Conservation (phyloP, 2,888 invertebrate species). For the Cryptophagus acutangulus region DNA sequence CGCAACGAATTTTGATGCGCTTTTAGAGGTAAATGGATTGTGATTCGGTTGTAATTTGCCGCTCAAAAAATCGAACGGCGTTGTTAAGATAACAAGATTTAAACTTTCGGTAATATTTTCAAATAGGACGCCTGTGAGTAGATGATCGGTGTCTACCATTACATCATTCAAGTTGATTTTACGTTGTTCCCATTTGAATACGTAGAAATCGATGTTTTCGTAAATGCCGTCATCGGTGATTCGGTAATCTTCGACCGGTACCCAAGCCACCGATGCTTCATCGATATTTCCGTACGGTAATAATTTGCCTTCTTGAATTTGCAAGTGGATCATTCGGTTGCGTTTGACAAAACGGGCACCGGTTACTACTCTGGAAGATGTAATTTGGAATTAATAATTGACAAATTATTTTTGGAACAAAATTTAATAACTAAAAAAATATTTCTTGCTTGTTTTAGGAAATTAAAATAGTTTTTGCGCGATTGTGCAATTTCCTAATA, state of each 20-base stretch:
- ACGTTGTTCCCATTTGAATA: constrained; percentile 68
- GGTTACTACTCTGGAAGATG: constrained; percentile 73
- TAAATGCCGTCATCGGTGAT: constrained; percentile 53
- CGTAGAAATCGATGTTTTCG: constrained; percentile 70
- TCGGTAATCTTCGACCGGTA: constrained; percentile 60
- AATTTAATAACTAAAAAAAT: no score
- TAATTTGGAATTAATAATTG: constrained; percentile 17
- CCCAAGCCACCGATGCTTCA: constrained; percentile 59
- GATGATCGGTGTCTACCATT: constrained; percentile 59
- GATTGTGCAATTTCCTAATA: no score
- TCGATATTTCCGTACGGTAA: constrained; percentile 62
- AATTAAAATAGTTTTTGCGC: no score
- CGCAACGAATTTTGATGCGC: no score
- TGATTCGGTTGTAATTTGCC: constrained; percentile 76
- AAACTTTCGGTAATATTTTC: constrained; percentile 74
- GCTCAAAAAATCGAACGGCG: constrained; percentile 73
- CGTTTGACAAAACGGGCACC: constrained; percentile 70
- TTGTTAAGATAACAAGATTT: constrained; percentile 75
- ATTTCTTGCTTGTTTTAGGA: no score
- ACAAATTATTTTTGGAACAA: no score
- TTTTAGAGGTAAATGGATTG: constrained; percentile 63
- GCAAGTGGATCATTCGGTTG: constrained; percentile 76
- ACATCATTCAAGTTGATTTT: constrained; percentile 79
- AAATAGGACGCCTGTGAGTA: constrained; percentile 74
- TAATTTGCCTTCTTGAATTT: constrained; percentile 71